Evolutionary conservation across 2,797 vertebrate genomes (phyloP), one percentile per base, ranked within the genome.

Genomic region (Rhincodon typus): DNA sequence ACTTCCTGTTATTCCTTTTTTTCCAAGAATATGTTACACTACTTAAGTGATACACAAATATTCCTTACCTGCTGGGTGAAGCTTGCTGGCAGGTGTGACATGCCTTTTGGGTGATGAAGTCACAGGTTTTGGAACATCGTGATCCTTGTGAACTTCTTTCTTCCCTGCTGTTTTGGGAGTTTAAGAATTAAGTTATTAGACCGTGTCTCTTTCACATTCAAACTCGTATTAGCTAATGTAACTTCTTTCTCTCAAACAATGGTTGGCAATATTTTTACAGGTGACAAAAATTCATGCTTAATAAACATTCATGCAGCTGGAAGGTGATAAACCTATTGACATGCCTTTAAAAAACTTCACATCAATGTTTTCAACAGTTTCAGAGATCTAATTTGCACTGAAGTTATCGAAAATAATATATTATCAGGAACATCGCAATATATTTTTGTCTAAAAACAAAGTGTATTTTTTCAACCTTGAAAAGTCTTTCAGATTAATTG

Each of bases 51-150:
- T 62, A 62, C 50, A 87, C 42, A 87, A 30, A 87, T 25, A 87
- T 21, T 46, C 13, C 97, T 97, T 98, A 99, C 99, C 98, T 97
- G 98, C 98, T 13, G 99, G 99, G 94, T 99, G 98, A 74, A 98
- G 97, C 94, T 99, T 99, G 95, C 98, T 98, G 4, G 98, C 96
- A 95, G 98, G 97, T 96, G 98, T 97, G 0, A 96, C 97, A 96
- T 97, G 97, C 96, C 97, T 98, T 97, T 99, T 99, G 10, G 99
- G 99, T 34, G 99, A 99, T 17, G 98, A 98, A 96, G 97, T 96
- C 3, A 97, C 62, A 12, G 98, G 96, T 79, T 97, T 97, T 42
- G 50, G 96, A 25, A 96, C 96, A 86, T 99, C 98, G 93, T 97
- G 96, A 96, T 98, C 98, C 97, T 98, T 99, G 46, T 98, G 98